phyloP scores from a whole-genome alignment of 37 sponge, comb jelly and placozoan genomes.

The Halichondria panicea region DNA sequence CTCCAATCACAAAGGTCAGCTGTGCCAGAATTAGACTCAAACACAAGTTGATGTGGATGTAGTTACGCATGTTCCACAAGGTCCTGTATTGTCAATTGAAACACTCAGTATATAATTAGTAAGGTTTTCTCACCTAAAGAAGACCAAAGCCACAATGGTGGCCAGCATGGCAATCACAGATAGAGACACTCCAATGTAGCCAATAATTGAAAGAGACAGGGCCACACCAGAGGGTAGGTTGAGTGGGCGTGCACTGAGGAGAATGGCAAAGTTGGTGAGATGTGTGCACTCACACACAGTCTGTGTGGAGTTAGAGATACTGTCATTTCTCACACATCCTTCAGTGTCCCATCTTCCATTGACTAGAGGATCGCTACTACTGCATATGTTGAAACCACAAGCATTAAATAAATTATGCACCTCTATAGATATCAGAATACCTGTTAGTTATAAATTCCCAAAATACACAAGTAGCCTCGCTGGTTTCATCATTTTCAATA shows the following conservation, averaged over 20 bases:
- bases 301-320: not conserved
- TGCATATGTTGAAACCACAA: too few relatives aligned
- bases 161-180: not conserved
- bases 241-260: not conserved
- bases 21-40: slow-evolving; percentile 50
- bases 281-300: not conserved
- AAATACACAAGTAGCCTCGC: too few relatives aligned
- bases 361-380: too few relatives aligned
- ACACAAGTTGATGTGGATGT: slow-evolving; percentile 68
- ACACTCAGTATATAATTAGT: not conserved
- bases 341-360: not conserved
- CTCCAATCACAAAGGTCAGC: slow-evolving; percentile 43
- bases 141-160: not conserved
- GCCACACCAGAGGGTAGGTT: not conserved
- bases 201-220: not conserved
- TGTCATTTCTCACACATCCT: not conserved
- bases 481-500: too few relatives aligned
- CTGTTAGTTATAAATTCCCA: too few relatives aligned
- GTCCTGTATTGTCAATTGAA: slow-evolving; percentile 19
- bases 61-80: slow-evolving; percentile 46
- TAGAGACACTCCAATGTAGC: not conserved
- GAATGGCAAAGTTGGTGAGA: not conserved
- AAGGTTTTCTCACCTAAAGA: not conserved
- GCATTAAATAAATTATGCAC: too few relatives aligned
- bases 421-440: too few relatives aligned